Evolutionary conservation across 2,113 vertebrate genomes (phyloP), one percentile per base, ranked within the genome.

Genomic region (Oreochromis aureus): DNA sequence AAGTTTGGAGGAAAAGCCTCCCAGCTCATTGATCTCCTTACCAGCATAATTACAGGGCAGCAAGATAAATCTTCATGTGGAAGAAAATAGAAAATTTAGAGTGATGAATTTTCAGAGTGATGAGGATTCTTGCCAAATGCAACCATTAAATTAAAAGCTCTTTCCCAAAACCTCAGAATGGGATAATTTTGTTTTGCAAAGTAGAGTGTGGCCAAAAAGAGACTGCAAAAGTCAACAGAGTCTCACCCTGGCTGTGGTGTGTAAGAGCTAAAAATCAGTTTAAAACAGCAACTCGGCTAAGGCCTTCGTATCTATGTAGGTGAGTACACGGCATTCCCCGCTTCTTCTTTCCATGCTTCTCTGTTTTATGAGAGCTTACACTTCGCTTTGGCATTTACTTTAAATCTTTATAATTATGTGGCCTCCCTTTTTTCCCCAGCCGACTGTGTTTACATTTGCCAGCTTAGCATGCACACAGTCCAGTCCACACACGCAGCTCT

Each of bases 371-470:
- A 93, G 84, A 88, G 91, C 86, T 93, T 90, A 89, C 69, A 30
- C 82, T 87, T 87, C 61, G 16, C 91, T 87, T 83, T 81, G 85
- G 81, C 88, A 87, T 93, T 88, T 89, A 61, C 94, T 93, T 92
- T 91, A 66, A 92, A 93, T 93, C 91, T 91, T 93, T 87, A 91
- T 93, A 94, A 96, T 94, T 91, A 93, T 86, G 83, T 84, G 86
- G 82, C 84, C 78, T 87, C 32, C 27, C 34, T 83, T 86, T 86
- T 86, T 89, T 13, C 79, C 83, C 69, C 78, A 80, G 85, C 84
- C 78, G 32, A 82, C 87, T 41, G 86, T 92, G 91, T 94, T 95
- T 94, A 94, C 91, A 87, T 93, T 93, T 83, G 85, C 87, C 91
- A 90, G 93, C 87, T 93, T 95, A 89, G 84, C 91, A 86, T 92